Evolutionary conservation across 2,113 vertebrate species (phyloP).

Genomic region (Sapayoa aenigma): DNA sequence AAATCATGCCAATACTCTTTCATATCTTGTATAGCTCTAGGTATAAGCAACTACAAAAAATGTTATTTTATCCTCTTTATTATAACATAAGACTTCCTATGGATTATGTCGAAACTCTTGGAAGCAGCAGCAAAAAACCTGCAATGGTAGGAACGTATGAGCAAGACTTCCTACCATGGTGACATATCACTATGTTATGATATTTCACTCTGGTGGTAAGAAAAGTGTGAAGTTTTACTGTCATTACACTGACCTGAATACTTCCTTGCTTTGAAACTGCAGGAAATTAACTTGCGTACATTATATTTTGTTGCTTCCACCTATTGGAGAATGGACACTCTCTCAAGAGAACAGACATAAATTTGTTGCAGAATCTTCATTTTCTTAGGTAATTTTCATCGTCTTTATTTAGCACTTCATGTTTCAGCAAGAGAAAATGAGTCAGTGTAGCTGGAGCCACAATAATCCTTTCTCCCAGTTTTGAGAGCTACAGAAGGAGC

Average conservation of each 20-base stretch:
- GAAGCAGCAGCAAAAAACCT: background rate
- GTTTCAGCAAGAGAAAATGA: background rate
- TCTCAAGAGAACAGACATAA: background rate
- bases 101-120: background rate
- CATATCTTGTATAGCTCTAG: background rate
- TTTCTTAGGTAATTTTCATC: background rate
- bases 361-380: background rate
- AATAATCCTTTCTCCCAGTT: background rate
- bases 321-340: background rate
- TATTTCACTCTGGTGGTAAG: background rate
- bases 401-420: background rate
- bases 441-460: background rate
- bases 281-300: background rate
- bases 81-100: background rate
- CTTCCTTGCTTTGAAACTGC: background rate
- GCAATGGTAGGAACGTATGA: background rate
- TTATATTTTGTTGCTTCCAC: background rate
- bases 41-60: background rate
- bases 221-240: background rate
- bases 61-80: background rate
- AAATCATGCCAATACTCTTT: background rate
- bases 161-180: background rate
- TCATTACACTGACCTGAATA: background rate
- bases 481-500: background rate
- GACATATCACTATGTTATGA: background rate